phyloP scores from a whole-genome alignment of 2,888 invertebrate species.

The Gortyna flavago region DNA sequence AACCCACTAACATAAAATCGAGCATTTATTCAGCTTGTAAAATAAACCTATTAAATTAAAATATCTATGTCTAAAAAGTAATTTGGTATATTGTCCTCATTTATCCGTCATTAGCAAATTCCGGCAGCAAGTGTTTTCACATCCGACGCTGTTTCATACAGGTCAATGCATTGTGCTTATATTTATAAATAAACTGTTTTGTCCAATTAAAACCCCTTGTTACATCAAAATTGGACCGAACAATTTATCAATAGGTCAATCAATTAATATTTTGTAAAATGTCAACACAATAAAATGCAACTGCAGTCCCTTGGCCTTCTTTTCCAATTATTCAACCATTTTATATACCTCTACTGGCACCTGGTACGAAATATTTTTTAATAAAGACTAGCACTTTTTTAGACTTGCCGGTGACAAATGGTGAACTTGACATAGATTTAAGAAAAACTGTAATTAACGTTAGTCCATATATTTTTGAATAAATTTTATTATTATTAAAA shows the following conservation, averaged over 20 bases:
- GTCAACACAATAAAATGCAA: constrained; percentile 54
- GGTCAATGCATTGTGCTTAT: constrained; percentile 82
- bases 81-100: constrained; percentile 69
- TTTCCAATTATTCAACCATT: constrained; percentile 42
- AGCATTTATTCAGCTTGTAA: neutral
- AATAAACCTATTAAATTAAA: constrained; percentile 34
- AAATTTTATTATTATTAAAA: no score
- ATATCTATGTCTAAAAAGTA: constrained; percentile 48
- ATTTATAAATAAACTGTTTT: constrained; percentile 73
- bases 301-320: constrained; percentile 57
- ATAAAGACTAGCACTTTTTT: constrained; percentile 19
- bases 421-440: no score
- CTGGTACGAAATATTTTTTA: constrained; percentile 35
- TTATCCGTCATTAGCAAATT: constrained; percentile 78
- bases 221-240: constrained; percentile 35
- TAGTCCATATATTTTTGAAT: no score
- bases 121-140: constrained; percentile 80
- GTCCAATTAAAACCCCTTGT: constrained; percentile 51
- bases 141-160: constrained; percentile 70
- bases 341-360: constrained; percentile 41
- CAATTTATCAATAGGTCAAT: constrained; percentile 57
- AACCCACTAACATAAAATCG: neutral
- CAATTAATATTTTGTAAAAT: constrained; percentile 47
- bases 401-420: constrained; percentile 15
- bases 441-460: no score